Base-by-base conservation (phyloP, 2,113 vertebrate genomes). In the Sarotherodon lohbergeri region DNA sequence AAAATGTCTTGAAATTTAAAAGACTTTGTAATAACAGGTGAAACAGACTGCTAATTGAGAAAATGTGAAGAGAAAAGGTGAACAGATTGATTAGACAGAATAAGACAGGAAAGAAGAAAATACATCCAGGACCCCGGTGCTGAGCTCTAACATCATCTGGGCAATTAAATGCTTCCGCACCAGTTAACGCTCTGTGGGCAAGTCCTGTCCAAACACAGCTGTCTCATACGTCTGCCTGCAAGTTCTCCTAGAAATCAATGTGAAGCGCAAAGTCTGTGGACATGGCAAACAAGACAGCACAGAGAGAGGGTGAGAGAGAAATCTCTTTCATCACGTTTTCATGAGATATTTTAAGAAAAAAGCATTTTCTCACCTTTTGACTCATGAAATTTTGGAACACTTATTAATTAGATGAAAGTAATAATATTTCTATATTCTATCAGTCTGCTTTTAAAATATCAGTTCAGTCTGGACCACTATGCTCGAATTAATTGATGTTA, bases 101-200 rank as follows among this genome's bases (percentile, higher is more conserved):
- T 24, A 59, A 59, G 66, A 87, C 76, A 89, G 78, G 52, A 87
- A 24, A 81, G 79, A 54, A 78, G 68, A 82, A 83, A 89, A 87
- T 24, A 68, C 57, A 83, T 84, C 13, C 54, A 85, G 68, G 83
- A 91, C 50, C 39, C 13, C 3, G 7, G 34, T 68, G 80, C 84
- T 66, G 55, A 27, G 54, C 57, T 55, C 39, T 24, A 76, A 43
- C 81, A 17, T 93, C 91, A 92, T 92, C 83, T 83, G 84, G 89
- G 82, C 89, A 93, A 94, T 95, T 89, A 94, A 93, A 94, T 91
- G 85, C 87, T 93, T 94, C 90, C 17, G 84, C 93, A 88, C 88
- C 93, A 93, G 88, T 93, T 85, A 83, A 90, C 89, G 24, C 61
- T 61, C 48, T 71, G 82, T 88, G 86, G 85, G 89, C 56, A 86